These are phyloP conservation scores for Drusus annulatus DNA, from an alignment of 1,140 invertebrate genomes.

Conservation along the genomic window DNA sequence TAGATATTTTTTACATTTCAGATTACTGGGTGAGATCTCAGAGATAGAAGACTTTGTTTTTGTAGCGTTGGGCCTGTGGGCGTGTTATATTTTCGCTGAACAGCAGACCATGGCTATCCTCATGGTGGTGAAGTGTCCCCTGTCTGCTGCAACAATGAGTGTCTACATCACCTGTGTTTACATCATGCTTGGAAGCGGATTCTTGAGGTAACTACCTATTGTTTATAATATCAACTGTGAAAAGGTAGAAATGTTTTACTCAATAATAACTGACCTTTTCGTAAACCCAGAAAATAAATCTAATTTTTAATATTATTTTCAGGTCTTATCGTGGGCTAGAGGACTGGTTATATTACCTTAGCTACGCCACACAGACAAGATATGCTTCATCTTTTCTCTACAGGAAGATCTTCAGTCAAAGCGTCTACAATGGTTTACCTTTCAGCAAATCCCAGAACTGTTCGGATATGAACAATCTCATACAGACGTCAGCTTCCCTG, in stretches of 20 bases:
- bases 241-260: no score
- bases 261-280: no score
- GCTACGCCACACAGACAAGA: constrained; percentile 82
- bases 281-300: no score
- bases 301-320: constrained; percentile 59
- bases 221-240: constrained; percentile 33
- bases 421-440: constrained; percentile 69
- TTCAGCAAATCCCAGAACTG: constrained; percentile 71
- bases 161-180: constrained; percentile 83
- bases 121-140: constrained; percentile 84
- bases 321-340: constrained; percentile 81
- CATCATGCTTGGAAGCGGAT: constrained; percentile 83
- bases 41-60: constrained; percentile 72
- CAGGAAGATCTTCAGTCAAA: constrained; percentile 76
- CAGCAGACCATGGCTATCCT: constrained; percentile 87
- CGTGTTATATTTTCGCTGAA: constrained; percentile 86
- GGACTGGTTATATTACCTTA: constrained; percentile 86
- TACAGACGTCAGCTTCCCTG: constrained; percentile 68
- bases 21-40: constrained; percentile 69
- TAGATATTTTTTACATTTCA: constrained; percentile 52
- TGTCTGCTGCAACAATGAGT: constrained; percentile 82
- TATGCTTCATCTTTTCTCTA: constrained; percentile 83
- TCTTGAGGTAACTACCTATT: constrained; percentile 78
- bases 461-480: constrained; percentile 68
- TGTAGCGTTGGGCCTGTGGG: constrained; percentile 81